Conservation (phyloP, 2,888 invertebrate species). For the Thymelicus sylvestris region DNA sequence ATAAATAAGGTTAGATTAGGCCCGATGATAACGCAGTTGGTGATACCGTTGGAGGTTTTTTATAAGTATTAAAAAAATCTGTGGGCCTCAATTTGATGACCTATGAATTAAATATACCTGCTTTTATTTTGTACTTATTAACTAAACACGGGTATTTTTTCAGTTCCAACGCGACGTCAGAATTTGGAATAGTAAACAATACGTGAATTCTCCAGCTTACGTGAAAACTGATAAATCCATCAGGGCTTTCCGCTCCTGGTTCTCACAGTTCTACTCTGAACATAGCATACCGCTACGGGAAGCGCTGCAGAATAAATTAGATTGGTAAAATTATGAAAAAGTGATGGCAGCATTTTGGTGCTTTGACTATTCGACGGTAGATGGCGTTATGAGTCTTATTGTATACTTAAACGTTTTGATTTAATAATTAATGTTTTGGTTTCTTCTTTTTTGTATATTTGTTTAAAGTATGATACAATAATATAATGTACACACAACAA, state of each 20-base stretch:
- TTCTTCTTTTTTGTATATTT: no score
- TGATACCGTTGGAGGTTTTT: slow-evolving; percentile 87
- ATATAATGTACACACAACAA: no score
- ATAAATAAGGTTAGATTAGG: slow-evolving; percentile 56
- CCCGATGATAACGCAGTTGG: slow-evolving; percentile 88
- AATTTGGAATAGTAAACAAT: slow-evolving; percentile 95
- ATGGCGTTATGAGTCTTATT: background rate
- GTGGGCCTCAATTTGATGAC: no score
- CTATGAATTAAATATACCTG: no score
- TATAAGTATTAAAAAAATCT: no score
- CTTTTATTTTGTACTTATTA: no score
- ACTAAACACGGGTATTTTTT: slow-evolving; percentile 39
- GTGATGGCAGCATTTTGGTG: background rate
- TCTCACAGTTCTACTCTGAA: slow-evolving; percentile 92
- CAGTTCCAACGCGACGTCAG: slow-evolving; percentile 93
- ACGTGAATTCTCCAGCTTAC: slow-evolving; percentile 88
- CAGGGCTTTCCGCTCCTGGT: slow-evolving; percentile 91
- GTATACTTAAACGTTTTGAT: no score
- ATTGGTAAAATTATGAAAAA: slow-evolving; percentile 53
- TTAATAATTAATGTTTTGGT: no score
- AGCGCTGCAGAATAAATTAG: slow-evolving; percentile 58
- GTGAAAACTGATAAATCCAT: slow-evolving; percentile 90
- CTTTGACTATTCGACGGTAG: background rate
- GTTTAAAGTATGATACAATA: no score
- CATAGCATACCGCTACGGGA: slow-evolving; percentile 80